Evolutionary conservation across 2,888 invertebrate genomes (phyloP).

Genomic region (Epicampocera succincta): DNA sequence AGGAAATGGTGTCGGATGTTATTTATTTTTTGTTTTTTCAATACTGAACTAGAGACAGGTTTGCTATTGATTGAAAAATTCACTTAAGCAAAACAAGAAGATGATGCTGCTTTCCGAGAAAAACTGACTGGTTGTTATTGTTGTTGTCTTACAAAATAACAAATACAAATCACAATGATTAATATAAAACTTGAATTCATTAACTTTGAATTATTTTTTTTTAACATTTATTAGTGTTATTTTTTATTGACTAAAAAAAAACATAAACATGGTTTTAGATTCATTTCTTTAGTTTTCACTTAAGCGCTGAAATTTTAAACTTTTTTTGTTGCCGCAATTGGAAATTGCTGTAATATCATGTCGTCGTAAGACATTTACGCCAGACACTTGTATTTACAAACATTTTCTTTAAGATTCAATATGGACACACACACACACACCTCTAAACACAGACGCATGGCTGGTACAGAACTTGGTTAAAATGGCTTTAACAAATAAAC

Average conservation of each 20-base stretch:
- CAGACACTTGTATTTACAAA: slow-evolving; percentile 53
- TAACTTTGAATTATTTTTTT: background rate
- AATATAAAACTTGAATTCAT: slow-evolving; percentile 45
- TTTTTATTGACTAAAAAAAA: background rate
- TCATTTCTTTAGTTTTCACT: slow-evolving; percentile 16
- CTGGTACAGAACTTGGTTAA: slow-evolving; percentile 51
- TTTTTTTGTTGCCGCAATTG: slow-evolving; percentile 16
- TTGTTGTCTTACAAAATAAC: background rate
- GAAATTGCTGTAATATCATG: slow-evolving; percentile 27
- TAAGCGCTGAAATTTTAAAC: slow-evolving; percentile 51
- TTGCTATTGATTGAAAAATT: slow-evolving; percentile 2
- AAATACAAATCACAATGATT: slow-evolving; percentile 51
- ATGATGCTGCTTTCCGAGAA: slow-evolving; percentile 44
- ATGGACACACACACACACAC: slow-evolving; percentile 29
- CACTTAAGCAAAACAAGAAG: background rate
- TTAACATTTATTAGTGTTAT: slow-evolving; percentile 6
- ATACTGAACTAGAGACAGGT: slow-evolving; percentile 41
- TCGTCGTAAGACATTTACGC: slow-evolving; percentile 43
- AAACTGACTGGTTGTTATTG: slow-evolving; percentile 2
- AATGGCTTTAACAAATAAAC: slow-evolving; percentile 72
- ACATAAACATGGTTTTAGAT: background rate
- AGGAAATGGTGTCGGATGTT: slow-evolving; percentile 15
- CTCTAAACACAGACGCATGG: slow-evolving; percentile 16
- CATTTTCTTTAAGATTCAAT: slow-evolving; percentile 14
- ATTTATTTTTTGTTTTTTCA: slow-evolving; percentile 1